Base-by-base conservation (phyloP, 1,140 invertebrate genomes). In the Drosophila pachea region DNA sequence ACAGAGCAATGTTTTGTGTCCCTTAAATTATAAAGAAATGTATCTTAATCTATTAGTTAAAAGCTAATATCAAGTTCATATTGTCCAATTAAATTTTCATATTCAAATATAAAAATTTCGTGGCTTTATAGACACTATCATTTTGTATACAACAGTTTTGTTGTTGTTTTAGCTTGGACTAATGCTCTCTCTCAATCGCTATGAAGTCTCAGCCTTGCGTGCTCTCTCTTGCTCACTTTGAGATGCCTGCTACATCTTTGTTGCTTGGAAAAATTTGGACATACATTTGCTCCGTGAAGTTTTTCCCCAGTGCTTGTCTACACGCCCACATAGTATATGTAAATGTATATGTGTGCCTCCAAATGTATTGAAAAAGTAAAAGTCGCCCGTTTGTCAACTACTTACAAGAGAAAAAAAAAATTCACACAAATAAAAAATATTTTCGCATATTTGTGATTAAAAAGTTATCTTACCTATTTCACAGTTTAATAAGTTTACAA, bases 271-370 rank as follows among this genome's bases (percentile, higher is more conserved):
- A 81, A 81, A 65, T 73, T 71, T 45, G 64, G 60, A 69, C 49
- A 64, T 69, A 40, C 36, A 56, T 68, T 56, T 62, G 60, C 60
- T 74, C 63, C 59, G 66, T 69, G 67, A 82, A 82, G 74, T 82
- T 82, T 69, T 82, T 82, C 71, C 78, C 72, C 74, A 74, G 67
- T 83, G 78, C 78, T 78, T 82, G 78, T 82, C 78, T 82, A 82
- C 78, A 82, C 78, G 78, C 78, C 78, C 78, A 82, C 78, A 77
- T 83, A 77, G 76, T 64, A 53, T 56, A 49, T 63, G 53, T 33
- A n/a, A 43, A 33, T 33, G 16, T 32, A 14, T 22, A 32, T 52
- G 43, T 65, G 49, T 59, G 53, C 53, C 49, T 66, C 62, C 40
- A 54, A 77, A 70, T 81, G 77, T 82, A 76, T 81, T 79, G 61